Evolutionary conservation across 2,797 vertebrate genomes (phyloP), one percentile per base, ranked within the genome.

Genomic region (Percopsis omiscomaycus): DNA sequence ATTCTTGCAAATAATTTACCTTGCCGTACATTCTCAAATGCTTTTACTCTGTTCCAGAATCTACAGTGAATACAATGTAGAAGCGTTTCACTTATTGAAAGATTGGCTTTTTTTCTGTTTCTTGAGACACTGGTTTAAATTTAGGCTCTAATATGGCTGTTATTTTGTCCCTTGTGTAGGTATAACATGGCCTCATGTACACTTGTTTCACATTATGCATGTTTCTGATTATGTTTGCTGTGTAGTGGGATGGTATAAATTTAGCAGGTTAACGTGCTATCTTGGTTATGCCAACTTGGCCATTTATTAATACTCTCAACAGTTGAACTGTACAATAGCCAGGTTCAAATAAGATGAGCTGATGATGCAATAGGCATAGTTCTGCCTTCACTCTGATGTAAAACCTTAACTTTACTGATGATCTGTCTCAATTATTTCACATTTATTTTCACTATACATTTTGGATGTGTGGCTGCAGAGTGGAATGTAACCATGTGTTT

Each of bases 401-500:
- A 51, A 4, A 11, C 22, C 10, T 51, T 51, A 16, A 51, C 68
- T 74, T 61, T 29, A 72, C 61, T 52, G 65, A 64, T 83, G 8
- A 75, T 74, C 75, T 68, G 27, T 68, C 13, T 69, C 49, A 64
- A 70, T 79, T 67, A 61, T 79, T 85, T 71, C 61, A 79, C 63
- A 51, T 30, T 77, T 76, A 58, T 59, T 70, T 49, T 16, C 1
- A 4, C 64, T 46, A 56, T 79, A 65, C 6, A 56, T 57, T 29
- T 59, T 22, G 63, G 16, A 51, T 74, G 58, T 71, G 68, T 62
- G 63, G 66, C 49, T 75, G 61, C 77, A 63, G 64, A 79, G 78
- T 82, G 75, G 73, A 89, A 79, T 81, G 77, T 84, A 79, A 82
- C 66, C 74, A 79, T 70, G 78, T 71, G 79, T 78, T 84, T 79